Evolutionary conservation across 2,113 vertebrate genomes (phyloP).

Genomic region (Corvus hawaiiensis): DNA sequence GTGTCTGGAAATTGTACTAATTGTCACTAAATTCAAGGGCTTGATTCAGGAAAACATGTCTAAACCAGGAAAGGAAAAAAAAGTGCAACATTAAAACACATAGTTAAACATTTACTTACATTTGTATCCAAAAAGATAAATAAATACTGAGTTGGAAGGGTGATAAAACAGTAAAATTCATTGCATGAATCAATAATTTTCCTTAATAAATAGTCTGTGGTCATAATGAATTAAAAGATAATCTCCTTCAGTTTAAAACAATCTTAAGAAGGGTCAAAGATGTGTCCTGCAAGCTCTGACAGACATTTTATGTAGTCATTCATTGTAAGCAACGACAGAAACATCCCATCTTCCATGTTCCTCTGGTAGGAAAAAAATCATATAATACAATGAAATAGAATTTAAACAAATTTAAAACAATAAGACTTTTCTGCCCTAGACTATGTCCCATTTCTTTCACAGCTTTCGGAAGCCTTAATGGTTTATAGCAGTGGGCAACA

Average conservation of each 20-base stretch:
- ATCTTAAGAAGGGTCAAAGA: background rate
- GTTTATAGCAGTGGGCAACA: background rate
- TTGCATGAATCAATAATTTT: background rate
- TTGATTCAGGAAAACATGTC: background rate
- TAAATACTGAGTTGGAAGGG: background rate
- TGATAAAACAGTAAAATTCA: background rate
- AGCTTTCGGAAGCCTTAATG: background rate
- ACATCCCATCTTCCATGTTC: background rate
- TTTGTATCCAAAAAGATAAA: background rate
- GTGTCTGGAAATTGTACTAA: background rate
- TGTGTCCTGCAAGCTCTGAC: background rate
- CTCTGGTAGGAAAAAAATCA: background rate
- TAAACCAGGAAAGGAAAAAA: background rate
- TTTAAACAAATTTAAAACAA: background rate
- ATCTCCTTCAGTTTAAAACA: background rate
- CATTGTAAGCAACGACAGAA: background rate
- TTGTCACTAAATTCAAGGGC: background rate
- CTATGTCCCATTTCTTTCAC: rapidly evolving
- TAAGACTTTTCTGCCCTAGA: background rate
- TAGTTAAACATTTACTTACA: background rate
- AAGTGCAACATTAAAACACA: background rate
- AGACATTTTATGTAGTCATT: background rate
- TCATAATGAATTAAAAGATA: background rate
- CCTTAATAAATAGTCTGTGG: background rate
- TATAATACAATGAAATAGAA: background rate